phyloP scores from a whole-genome alignment of 2,797 vertebrate genomes.

The Microtus californicus region DNA sequence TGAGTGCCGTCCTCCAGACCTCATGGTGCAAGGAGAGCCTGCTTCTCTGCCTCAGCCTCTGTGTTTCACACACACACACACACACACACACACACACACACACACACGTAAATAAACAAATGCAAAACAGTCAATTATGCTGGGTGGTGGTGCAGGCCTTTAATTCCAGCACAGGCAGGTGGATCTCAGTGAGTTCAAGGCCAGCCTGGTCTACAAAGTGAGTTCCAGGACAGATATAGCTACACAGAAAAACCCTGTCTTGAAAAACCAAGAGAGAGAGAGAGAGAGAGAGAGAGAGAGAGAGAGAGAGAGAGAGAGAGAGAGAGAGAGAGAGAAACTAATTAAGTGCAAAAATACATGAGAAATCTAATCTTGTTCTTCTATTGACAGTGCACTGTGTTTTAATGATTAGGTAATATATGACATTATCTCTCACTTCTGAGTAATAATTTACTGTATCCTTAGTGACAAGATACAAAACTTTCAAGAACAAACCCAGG shows the following conservation, averaged over 20 bases:
- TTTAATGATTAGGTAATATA: slow-evolving; percentile 23
- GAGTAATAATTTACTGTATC: slow-evolving; percentile 57
- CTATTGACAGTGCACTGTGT: slow-evolving; percentile 50
- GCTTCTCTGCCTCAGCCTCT: not conserved
- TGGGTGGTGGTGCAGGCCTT: too few relatives aligned
- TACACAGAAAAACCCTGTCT: too few relatives aligned
- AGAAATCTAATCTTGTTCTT: slow-evolving; percentile 62
- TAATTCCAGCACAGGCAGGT: too few relatives aligned
- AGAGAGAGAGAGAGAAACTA: too few relatives aligned
- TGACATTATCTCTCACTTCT: slow-evolving; percentile 30
- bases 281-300: too few relatives aligned
- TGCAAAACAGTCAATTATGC: not conserved
- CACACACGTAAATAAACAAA: not conserved
- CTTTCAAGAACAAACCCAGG: not conserved
- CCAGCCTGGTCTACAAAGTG: too few relatives aligned
- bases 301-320: too few relatives aligned
- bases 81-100: not conserved
- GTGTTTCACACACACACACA: not conserved
- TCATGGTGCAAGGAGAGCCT: not conserved
- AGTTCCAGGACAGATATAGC: too few relatives aligned
- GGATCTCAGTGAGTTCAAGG: too few relatives aligned
- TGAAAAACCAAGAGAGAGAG: too few relatives aligned
- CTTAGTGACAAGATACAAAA: slow-evolving; percentile 31
- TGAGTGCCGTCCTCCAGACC: not conserved
- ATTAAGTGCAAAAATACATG: not conserved